Evolutionary conservation across 2,888 invertebrate species (phyloP).

Genomic region (Orchesellides sinensis): DNA sequence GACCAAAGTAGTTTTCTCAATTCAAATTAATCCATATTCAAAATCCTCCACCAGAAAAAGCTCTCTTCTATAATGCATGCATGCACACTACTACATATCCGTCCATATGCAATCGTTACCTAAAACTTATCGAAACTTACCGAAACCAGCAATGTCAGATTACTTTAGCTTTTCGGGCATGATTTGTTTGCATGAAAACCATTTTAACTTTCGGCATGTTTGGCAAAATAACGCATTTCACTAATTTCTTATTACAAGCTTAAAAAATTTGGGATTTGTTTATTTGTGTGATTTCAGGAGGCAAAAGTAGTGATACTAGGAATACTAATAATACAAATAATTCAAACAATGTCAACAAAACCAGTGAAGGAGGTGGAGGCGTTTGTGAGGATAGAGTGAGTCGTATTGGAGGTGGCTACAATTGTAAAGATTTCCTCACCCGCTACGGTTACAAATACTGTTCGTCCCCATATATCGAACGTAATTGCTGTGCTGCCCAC

Average conservation of each 20-base stretch:
- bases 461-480: slow-evolving; percentile 77
- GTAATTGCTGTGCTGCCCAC: slow-evolving; percentile 78
- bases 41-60: slow-evolving; percentile 1
- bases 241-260: too few relatives aligned
- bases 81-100: too few relatives aligned
- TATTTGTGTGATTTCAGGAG: slow-evolving; percentile 23
- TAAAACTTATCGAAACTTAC: background rate
- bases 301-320: slow-evolving; percentile 37
- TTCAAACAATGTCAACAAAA: slow-evolving; percentile 13
- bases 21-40: too few relatives aligned
- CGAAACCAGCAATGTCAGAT: background rate
- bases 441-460: slow-evolving; percentile 78
- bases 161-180: background rate
- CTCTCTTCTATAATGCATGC: background rate
- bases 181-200: background rate
- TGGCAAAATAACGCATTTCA: background rate
- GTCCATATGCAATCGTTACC: too few relatives aligned
- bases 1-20: slow-evolving; percentile 58
- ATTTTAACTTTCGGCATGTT: too few relatives aligned
- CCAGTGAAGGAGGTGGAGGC: background rate
- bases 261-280: background rate
- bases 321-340: slow-evolving; percentile 4
- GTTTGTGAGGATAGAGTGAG: slow-evolving; percentile 70
- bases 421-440: slow-evolving; percentile 78
- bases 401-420: slow-evolving; percentile 76